These are phyloP conservation scores for Xanthia togata DNA, from an alignment of 2,888 invertebrate species.

Conservation along the genomic window DNA sequence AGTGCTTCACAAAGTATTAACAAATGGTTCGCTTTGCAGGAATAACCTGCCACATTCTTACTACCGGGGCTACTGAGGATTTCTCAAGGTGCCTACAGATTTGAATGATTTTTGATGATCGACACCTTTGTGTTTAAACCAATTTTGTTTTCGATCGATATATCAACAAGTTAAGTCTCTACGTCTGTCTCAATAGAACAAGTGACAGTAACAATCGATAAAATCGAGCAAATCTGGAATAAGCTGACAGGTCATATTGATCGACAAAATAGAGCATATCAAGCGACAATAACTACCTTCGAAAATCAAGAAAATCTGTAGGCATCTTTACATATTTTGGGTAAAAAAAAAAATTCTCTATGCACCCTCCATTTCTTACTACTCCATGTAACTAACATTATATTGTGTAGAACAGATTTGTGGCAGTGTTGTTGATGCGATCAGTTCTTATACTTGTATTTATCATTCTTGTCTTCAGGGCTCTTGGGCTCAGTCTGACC, in stretches of 20 bases:
- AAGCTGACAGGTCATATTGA: not conserved
- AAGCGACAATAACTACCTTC: too few species aligned
- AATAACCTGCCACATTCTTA: not conserved
- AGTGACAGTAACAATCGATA: not conserved
- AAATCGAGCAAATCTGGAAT: not conserved
- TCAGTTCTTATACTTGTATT: conserved; percentile 82
- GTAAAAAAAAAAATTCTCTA: not conserved
- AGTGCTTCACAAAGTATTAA: conserved; percentile 24
- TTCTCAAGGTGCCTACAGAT: too few species aligned
- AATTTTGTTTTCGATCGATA: too few species aligned
- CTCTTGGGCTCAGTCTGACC: conserved; percentile 42
- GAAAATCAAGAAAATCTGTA: too few species aligned
- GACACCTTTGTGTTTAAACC: too few species aligned
- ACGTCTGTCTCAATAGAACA: too few species aligned
- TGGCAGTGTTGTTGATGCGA: conserved; percentile 28
- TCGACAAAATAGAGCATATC: not conserved
- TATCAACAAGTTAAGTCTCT: too few species aligned
- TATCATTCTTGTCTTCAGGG: conserved; percentile 66
- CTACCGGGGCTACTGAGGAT: not conserved
- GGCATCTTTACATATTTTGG: not conserved
- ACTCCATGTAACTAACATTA: not conserved
- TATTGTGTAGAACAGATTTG: not conserved
- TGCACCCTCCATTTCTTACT: conserved; percentile 2
- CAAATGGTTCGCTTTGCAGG: not conserved
- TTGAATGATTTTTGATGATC: too few species aligned